These are phyloP conservation scores for Tenualosa thibaudeaui DNA, from an alignment of 2,797 vertebrate species.

Conservation along the genomic window DNA sequence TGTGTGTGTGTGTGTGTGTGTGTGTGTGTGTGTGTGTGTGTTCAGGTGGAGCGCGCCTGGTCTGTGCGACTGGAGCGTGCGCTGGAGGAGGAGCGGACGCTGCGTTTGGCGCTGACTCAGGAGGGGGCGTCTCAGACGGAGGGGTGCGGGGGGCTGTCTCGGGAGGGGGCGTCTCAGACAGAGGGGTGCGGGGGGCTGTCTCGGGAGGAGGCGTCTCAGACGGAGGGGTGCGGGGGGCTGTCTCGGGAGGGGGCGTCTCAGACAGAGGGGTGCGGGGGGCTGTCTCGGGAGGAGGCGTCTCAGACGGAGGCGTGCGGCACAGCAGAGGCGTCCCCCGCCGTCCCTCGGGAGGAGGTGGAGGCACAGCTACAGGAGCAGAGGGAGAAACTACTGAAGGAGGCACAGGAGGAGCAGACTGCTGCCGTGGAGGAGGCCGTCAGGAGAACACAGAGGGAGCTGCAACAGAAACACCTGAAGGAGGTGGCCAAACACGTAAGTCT, in stretches of 20 bases:
- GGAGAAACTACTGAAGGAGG: slow-evolving; percentile 56
- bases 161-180: too few relatives aligned
- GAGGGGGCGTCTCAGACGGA: slow-evolving; percentile 66
- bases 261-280: too few relatives aligned
- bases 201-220: neutral
- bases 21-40: neutral
- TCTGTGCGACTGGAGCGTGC: slow-evolving; percentile 70
- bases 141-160: neutral
- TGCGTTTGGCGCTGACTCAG: slow-evolving; percentile 53
- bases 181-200: too few relatives aligned
- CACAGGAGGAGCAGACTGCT: slow-evolving; percentile 59
- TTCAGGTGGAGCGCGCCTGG: slow-evolving; percentile 79
- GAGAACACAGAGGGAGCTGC: slow-evolving; percentile 71
- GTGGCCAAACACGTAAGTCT: slow-evolving; percentile 70
- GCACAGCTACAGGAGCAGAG: slow-evolving; percentile 46
- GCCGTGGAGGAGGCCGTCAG: slow-evolving; percentile 73
- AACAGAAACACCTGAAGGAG: slow-evolving; percentile 76
- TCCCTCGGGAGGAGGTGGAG: slow-evolving; percentile 66
- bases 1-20: neutral
- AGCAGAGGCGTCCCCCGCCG: slow-evolving; percentile 25
- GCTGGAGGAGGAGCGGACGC: slow-evolving; percentile 60
- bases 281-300: too few relatives aligned
- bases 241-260: too few relatives aligned
- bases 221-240: neutral
- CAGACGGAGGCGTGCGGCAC: slow-evolving; percentile 24